phyloP scores from a whole-genome alignment of 2,113 vertebrate genomes.

The Phyllopteryx taeniolatus region DNA sequence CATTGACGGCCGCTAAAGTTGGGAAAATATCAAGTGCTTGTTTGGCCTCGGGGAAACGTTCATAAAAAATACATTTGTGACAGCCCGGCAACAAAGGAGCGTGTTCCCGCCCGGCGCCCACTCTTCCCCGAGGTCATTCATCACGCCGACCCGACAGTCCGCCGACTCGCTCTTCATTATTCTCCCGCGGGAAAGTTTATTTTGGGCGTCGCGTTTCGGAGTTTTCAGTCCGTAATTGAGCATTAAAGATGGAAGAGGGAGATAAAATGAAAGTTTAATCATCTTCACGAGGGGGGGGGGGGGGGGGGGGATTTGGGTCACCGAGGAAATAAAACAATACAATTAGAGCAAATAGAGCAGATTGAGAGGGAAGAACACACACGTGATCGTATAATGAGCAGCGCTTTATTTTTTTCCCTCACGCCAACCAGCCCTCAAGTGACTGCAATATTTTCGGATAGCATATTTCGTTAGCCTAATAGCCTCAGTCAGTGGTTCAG shows the following conservation, averaged over 20 bases:
- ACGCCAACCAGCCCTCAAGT: not conserved
- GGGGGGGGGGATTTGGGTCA: constrained; percentile 44
- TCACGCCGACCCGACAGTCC: constrained; percentile 58
- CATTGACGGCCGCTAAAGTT: constrained; percentile 28
- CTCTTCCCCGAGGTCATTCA: constrained; percentile 62
- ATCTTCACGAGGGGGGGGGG: constrained; percentile 1
- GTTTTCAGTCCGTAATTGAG: constrained; percentile 7
- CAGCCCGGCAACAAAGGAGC: constrained; percentile 65
- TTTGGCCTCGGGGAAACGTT: constrained; percentile 47
- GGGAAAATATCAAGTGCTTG: constrained; percentile 55
- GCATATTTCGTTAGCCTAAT: too few species aligned
- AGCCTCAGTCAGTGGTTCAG: not conserved
- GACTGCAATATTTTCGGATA: not conserved
- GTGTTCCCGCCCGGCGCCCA: constrained; percentile 27
- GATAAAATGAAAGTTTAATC: constrained; percentile 56
- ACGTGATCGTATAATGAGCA: constrained; percentile 34
- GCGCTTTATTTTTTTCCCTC: not conserved
- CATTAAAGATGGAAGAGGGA: constrained; percentile 38
- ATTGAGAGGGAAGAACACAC: constrained; percentile 23
- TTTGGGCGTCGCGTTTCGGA: constrained; percentile 4
- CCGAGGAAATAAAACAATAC: constrained; percentile 34
- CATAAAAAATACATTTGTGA: constrained; percentile 75
- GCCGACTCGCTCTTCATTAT: constrained; percentile 55
- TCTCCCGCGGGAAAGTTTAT: constrained; percentile 22
- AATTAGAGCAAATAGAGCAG: constrained; percentile 41